Conservation (phyloP, 2,797 vertebrate genomes). For the Cuniculus paca region DNA sequence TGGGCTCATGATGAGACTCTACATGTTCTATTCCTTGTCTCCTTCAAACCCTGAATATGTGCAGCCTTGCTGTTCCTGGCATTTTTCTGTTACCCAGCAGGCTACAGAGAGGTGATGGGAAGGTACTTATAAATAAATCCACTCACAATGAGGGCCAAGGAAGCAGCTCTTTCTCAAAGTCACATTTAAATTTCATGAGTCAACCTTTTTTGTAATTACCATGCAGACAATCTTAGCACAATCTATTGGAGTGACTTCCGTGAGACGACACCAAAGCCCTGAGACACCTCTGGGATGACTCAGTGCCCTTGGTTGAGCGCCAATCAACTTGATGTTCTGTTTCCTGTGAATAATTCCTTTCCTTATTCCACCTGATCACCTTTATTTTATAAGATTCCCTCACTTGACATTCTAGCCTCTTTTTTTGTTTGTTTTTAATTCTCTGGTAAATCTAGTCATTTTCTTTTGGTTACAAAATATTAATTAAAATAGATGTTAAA, state of each 20-base stretch:
- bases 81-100: not conserved
- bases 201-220: constrained; percentile 55
- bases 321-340: not conserved
- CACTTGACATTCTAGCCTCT: not conserved
- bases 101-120: not conserved
- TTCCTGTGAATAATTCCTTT: constrained; percentile 52
- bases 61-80: not conserved
- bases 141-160: not conserved
- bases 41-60: not conserved
- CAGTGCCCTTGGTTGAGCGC: not conserved
- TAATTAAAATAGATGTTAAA: not conserved
- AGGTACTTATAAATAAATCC: not conserved
- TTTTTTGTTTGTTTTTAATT: not conserved
- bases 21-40: not conserved
- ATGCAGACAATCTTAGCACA: not conserved
- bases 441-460: not conserved
- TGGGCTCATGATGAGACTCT: not conserved
- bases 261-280: not conserved
- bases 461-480: not conserved
- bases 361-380: not conserved
- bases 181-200: constrained; percentile 62
- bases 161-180: constrained; percentile 57
- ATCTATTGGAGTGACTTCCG: not conserved
- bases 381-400: not conserved
- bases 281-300: not conserved